Conservation (phyloP, 92 coral and sea anemone genomes). For the Umimayanthus kanabou region DNA sequence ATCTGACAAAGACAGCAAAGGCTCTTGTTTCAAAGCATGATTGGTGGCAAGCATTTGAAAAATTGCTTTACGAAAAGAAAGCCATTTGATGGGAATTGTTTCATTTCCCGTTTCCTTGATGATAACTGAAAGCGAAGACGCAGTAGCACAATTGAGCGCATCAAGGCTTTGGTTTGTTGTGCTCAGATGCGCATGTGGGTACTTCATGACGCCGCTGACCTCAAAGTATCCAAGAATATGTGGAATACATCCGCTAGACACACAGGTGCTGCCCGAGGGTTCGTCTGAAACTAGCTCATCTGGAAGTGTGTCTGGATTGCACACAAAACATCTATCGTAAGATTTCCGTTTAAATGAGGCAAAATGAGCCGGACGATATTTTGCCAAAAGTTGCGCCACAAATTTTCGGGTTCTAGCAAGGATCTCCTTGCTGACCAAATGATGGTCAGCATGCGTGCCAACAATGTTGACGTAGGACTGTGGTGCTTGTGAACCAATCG, state of each 20-base stretch:
- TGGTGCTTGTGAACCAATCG: conserved; percentile 3
- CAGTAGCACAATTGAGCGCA: not conserved
- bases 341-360: not conserved
- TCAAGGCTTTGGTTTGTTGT: conserved; percentile 12
- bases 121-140: not conserved
- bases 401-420: not conserved
- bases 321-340: not conserved
- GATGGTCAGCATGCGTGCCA: conserved; percentile 11
- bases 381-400: not conserved
- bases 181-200: not conserved
- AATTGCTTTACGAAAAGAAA: not conserved
- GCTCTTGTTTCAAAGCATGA: conserved; percentile 6
- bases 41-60: not conserved
- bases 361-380: not conserved
- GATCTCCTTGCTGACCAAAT: not conserved
- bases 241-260: not conserved
- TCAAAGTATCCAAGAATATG: conserved; percentile 45
- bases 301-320: not conserved
- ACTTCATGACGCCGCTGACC: conserved; percentile 23
- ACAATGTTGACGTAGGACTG: conserved; percentile 12
- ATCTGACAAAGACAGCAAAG: not conserved
- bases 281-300: not conserved
- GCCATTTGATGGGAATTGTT: conserved; percentile 8
- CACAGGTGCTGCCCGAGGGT: not conserved
- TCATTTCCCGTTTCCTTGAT: conserved; percentile 9